phyloP scores from a whole-genome alignment of 2,797 vertebrate species.

The Sarcophilus harrisii region DNA sequence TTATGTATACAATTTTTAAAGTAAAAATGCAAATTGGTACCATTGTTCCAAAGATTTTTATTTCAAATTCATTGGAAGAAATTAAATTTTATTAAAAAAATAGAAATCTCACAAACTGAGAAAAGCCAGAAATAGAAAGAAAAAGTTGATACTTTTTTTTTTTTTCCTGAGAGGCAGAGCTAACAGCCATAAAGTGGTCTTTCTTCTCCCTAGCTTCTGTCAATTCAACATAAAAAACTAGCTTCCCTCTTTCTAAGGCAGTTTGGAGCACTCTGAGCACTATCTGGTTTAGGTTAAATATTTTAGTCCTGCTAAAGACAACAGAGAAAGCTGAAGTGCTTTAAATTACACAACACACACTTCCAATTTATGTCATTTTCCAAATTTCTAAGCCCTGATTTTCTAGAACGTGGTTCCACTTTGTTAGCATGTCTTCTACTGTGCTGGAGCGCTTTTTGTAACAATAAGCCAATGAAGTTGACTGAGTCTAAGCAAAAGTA shows the following conservation, averaged over 20 bases:
- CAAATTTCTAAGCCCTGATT: constrained; percentile 33
- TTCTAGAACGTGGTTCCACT: constrained; percentile 35
- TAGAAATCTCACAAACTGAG: constrained; percentile 76
- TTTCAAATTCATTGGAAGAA: constrained; percentile 79
- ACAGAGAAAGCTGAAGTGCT: constrained; percentile 54
- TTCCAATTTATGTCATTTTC: constrained; percentile 46
- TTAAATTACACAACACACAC: constrained; percentile 36
- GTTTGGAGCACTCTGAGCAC: constrained; percentile 57
- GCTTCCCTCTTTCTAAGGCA: constrained; percentile 71
- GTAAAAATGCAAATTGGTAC: background rate
- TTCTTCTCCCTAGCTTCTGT: constrained; percentile 69
- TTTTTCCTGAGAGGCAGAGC: constrained; percentile 73
- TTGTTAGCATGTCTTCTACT: constrained; percentile 52
- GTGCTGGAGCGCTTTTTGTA: constrained; percentile 9
- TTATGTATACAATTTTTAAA: background rate
- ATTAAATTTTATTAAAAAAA: constrained; percentile 82
- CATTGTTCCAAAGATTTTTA: constrained; percentile 75
- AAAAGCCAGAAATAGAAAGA: constrained; percentile 73
- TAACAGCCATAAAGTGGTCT: constrained; percentile 58
- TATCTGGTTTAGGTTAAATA: constrained; percentile 41
- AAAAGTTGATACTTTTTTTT: constrained; percentile 66
- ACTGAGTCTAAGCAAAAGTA: background rate
- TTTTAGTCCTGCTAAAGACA: constrained; percentile 47
- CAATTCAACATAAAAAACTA: constrained; percentile 7
- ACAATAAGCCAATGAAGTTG: background rate